phyloP scores from a whole-genome alignment of 2,888 invertebrate species.

The Tenthredo distinguenda region DNA sequence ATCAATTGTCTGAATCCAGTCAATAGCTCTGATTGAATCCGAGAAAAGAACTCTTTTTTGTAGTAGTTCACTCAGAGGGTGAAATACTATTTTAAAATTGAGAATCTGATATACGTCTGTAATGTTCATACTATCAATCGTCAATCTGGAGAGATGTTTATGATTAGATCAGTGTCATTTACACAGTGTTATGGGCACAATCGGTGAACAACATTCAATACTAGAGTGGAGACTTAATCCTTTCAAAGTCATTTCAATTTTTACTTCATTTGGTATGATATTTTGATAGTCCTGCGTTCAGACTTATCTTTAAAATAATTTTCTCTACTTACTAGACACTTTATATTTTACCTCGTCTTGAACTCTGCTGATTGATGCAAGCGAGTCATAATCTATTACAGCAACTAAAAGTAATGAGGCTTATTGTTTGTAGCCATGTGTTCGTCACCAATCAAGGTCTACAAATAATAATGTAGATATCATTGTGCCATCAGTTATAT shows the following conservation, averaged over 20 bases:
- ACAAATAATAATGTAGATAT: constrained; percentile 2
- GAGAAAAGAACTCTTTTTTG: neutral
- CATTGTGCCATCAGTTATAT: neutral
- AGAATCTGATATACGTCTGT: neutral
- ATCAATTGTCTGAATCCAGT: neutral
- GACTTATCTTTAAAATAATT: neutral
- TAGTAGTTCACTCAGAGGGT: neutral
- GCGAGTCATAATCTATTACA: neutral
- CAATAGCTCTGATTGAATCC: neutral
- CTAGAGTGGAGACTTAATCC: neutral
- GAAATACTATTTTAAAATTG: neutral
- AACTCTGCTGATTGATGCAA: neutral
- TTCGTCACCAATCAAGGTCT: neutral
- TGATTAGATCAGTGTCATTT: constrained; percentile 13
- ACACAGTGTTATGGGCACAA: neutral
- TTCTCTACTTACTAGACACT: neutral
- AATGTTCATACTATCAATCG: neutral
- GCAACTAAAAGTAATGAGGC: neutral
- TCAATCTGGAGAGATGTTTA: neutral
- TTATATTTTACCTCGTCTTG: neutral
- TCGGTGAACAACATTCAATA: neutral
- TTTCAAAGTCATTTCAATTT: neutral
- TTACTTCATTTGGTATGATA: neutral
- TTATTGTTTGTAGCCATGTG: neutral
- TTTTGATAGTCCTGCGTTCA: neutral